phyloP scores from a whole-genome alignment of 2,797 vertebrate genomes.

The Oreochromis grahami region DNA sequence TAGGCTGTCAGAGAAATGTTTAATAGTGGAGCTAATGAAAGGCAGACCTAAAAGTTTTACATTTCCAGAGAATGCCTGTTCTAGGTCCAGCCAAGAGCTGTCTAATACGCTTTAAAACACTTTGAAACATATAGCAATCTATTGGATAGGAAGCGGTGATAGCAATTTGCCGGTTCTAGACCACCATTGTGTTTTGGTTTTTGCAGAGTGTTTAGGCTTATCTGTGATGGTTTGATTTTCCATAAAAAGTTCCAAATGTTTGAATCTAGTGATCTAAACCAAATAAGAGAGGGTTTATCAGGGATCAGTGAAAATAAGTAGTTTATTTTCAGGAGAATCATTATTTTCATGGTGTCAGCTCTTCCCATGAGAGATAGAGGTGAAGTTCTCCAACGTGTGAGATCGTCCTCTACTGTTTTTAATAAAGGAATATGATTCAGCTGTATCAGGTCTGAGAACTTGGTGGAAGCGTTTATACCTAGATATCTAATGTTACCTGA shows the following conservation, averaged over 20 bases:
- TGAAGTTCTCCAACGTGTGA: fast-evolving
- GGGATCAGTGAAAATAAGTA: not conserved
- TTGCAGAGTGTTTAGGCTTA: not conserved
- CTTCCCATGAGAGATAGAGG: not conserved
- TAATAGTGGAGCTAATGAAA: not conserved
- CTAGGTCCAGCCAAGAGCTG: not conserved
- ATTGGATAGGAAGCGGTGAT: fast-evolving
- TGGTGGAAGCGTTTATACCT: fast-evolving
- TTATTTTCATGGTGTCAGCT: not conserved
- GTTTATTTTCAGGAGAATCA: not conserved
- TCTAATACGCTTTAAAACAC: not conserved
- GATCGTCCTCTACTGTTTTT: not conserved
- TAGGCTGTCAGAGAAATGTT: not conserved
- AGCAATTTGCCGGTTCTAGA: not conserved
- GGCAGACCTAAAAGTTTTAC: not conserved
- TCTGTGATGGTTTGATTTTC: not conserved
- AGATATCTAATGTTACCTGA: not conserved
- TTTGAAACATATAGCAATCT: not conserved
- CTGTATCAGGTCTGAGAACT: not conserved
- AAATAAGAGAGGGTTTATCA: not conserved
- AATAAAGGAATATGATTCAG: fast-evolving
- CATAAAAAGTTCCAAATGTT: not conserved
- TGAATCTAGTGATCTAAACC: not conserved
- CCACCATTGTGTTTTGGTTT: not conserved
- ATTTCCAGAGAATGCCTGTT: not conserved